These are phyloP conservation scores for Elegia similella DNA, from an alignment of 2,888 invertebrate genomes.

Conservation along the genomic window DNA sequence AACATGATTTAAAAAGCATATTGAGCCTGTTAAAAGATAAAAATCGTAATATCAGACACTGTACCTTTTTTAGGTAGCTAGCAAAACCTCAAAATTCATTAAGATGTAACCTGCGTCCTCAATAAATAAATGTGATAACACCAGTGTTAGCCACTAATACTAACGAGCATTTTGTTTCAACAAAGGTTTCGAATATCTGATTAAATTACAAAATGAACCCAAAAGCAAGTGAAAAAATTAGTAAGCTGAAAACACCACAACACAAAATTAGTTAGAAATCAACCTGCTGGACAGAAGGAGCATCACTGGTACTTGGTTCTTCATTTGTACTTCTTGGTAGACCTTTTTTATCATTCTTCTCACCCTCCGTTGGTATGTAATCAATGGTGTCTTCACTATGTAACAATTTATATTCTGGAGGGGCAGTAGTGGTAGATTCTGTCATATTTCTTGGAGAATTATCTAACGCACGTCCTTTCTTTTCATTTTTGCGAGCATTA, in stretches of 20 bases:
- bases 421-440: not conserved
- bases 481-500: not conserved
- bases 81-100: too few relatives aligned
- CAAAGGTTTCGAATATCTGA: not conserved
- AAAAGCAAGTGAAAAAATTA: not conserved
- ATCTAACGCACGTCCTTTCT: conserved; percentile 1
- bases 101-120: too few relatives aligned
- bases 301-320: not conserved
- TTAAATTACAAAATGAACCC: not conserved
- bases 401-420: not conserved
- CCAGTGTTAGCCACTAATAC: too few relatives aligned
- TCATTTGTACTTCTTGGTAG: conserved; percentile 5
- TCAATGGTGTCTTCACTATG: not conserved
- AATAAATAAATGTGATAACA: too few relatives aligned
- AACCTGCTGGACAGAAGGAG: conserved; percentile 7
- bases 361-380: not conserved
- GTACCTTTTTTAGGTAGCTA: too few relatives aligned
- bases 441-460: not conserved
- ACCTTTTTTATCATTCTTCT: conserved; percentile 12
- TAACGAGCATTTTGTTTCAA: too few relatives aligned
- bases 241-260: conserved; percentile 1
- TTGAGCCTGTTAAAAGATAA: too few relatives aligned
- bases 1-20: too few relatives aligned
- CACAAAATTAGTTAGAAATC: conserved; percentile 13
- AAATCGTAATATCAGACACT: too few relatives aligned